Percentiles rank a stretch among this genome's conserved stretches.
Conservation (phyloP, 2,797 vertebrate genomes). For the Arctocebus calabarensis region DNA sequence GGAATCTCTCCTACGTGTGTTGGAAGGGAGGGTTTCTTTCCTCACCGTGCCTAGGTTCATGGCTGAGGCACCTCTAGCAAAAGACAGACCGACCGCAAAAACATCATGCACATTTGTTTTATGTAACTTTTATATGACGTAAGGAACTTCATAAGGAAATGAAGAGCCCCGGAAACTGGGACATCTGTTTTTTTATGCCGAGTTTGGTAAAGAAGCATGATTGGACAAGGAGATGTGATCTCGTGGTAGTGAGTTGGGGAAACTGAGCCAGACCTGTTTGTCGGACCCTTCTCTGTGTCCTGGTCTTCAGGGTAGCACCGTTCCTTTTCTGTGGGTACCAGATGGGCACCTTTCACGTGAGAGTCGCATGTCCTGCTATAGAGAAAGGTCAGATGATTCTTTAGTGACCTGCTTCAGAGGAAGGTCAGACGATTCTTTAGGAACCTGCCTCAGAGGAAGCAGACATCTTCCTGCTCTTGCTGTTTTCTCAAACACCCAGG, state of each 20-base stretch:
- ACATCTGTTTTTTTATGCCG: not conserved
- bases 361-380: not conserved
- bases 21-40: not conserved
- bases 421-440: not conserved
- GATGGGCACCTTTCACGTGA: not conserved
- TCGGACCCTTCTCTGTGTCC: not conserved
- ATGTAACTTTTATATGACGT: not conserved
- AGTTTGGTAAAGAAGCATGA: not conserved
- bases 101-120: not conserved
- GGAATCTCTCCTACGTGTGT: not conserved
- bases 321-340: not conserved
- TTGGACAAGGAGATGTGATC: no score
- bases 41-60: accelerated
- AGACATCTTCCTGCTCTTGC: not conserved
- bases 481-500: not conserved
- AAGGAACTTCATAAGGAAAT: not conserved
- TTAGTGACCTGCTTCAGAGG: not conserved
- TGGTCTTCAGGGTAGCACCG: not conserved
- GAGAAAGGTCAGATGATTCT: not conserved
- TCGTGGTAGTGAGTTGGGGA: no score
- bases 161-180: not conserved
- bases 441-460: not conserved
- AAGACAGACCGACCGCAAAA: not conserved
- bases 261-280: not conserved
- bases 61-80: not conserved